Evolutionary conservation across 2,797 vertebrate genomes (phyloP), one percentile per base, ranked within the genome.

Genomic region (Coreius guichenoti): DNA sequence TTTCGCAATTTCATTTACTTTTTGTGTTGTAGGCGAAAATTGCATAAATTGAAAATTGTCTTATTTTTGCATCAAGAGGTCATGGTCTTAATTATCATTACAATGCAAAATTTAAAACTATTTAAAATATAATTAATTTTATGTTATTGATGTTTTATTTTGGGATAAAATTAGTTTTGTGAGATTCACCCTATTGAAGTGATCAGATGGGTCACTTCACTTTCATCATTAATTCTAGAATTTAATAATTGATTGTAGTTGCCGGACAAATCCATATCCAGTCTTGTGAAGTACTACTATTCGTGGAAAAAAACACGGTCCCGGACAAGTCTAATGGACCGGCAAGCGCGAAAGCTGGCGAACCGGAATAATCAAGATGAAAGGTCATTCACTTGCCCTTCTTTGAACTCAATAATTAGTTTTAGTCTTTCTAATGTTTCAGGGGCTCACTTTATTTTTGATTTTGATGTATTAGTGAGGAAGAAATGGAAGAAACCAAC

Each of bases 231-330:
- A 29, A n/a, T 45, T 33, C 12, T 16, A 56, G 12, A 79, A 29
- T 73, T 54, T 36, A 26, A 26, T 82, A 6, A 26, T 74, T 83
- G 17, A 29, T 68, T 73, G 61, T 56, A 96, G 96, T 88, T 96
- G 29, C 98, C 98, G 83, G 98, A 99, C 91, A 99, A 99, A 87
- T 97, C 98, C 89, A 99, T 99, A 93, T 98, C 97, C 92, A 99
- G 98, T 85, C 95, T 99, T 92, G 98, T 99, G 89, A 99, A 98
- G 92, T 99, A 99, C 87, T 99, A 99, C 93, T 99, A 99, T 92
- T 98, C 98, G 0, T 99, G 98, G 98, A 99, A 99, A 94, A 99
- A 99, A 94, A 99, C 98, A 0, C 97, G 98, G 13, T 98, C 98
- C 90, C 96, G 98, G 89, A 99, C 98, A 83, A 99, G 98, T 89